Evolutionary conservation across 2,888 invertebrate genomes (phyloP), one percentile per base, ranked within the genome.

Genomic region (Rhynchonema sp.): DNA sequence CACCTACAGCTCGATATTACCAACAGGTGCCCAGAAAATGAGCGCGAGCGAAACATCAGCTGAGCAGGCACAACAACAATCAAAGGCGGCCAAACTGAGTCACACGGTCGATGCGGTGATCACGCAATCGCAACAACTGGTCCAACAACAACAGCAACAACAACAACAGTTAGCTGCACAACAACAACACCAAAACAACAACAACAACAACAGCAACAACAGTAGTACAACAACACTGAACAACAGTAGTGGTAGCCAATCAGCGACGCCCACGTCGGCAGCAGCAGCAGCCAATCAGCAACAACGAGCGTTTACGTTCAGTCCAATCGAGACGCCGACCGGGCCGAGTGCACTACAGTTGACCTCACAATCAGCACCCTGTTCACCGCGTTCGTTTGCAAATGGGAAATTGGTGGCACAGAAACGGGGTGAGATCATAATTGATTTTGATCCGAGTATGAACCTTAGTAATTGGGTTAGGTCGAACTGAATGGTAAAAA

Each of bases 301-400:
- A 17, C 46, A 46, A 20, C 27, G 60, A 3, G 52, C 58, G 17
- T 58, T 57, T 46, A 54, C 17, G 26, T 61, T 58, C 55, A 61
- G 59, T 29, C 59, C 58, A 25, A 30, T 57, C 23, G 55, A 27
- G 27, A 20, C 9, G 30, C 38, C 6, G 59, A n/a, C n/a, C n/a
- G n/a, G n/a, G n/a, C 38, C 38, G 38, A 38, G 20, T 20, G 38
- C 38, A 9, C 20, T 38, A 20, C 20, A 9, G 49, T 6, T 49
- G n/a, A 49, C 9, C 49, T 49, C 38, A 2, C 56, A 56, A 22
- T 29, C 30, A 9, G 56, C 56, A 38, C 56, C 56, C 38, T 56
- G 56, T 26, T 38, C 38, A 3, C 56, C 56, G 38, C n/a, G 55
- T 2, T 26, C 29, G 25, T 55, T 55, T 23, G 28, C 54, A 27